Percentiles rank a stretch among this genome's conserved stretches.
These are phyloP conservation scores for Geotrupes spiniger DNA, from an alignment of 2,888 invertebrate species.

Conservation along the genomic window DNA sequence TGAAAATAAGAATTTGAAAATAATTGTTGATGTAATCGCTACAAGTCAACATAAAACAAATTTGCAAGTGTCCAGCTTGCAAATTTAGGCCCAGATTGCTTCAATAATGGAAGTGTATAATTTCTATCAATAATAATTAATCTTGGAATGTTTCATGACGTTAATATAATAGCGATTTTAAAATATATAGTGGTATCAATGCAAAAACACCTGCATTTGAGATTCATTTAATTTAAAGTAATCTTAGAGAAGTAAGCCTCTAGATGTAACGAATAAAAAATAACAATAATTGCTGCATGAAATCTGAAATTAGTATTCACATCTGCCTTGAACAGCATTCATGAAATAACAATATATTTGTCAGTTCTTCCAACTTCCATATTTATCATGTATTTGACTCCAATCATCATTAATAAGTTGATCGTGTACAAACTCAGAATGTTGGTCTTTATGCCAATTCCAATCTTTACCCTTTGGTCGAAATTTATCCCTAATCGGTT, in stretches of 20 bases:
- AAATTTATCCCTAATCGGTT: constrained; percentile 59
- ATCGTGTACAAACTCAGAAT: constrained; percentile 10
- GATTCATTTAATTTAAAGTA: constrained; percentile 1
- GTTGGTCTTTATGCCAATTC: constrained; percentile 60
- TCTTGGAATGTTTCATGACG: too few species aligned
- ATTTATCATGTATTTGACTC: constrained; percentile 29
- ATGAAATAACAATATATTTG: constrained; percentile 27
- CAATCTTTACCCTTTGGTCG: constrained; percentile 72
- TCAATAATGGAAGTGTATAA: too few species aligned
- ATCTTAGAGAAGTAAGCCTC: constrained; percentile 18
- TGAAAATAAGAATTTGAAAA: too few species aligned
- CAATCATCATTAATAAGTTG: constrained; percentile 21
- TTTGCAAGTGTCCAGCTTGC: too few species aligned
- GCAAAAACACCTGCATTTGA: neutral
- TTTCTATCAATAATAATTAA: too few species aligned
- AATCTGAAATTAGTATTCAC: constrained; percentile 30
- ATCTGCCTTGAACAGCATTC: constrained; percentile 22
- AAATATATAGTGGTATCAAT: neutral
- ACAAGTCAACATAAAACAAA: too few species aligned
- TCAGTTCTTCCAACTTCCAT: constrained; percentile 46
- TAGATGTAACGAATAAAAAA: constrained; percentile 21
- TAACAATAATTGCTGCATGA: constrained; percentile 37
- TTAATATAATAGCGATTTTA: too few species aligned
- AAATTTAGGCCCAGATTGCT: too few species aligned
- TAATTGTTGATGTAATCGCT: too few species aligned